Evolutionary conservation across 2,113 vertebrate genomes (phyloP).

Genomic region (Puffinus mauretanicus): DNA sequence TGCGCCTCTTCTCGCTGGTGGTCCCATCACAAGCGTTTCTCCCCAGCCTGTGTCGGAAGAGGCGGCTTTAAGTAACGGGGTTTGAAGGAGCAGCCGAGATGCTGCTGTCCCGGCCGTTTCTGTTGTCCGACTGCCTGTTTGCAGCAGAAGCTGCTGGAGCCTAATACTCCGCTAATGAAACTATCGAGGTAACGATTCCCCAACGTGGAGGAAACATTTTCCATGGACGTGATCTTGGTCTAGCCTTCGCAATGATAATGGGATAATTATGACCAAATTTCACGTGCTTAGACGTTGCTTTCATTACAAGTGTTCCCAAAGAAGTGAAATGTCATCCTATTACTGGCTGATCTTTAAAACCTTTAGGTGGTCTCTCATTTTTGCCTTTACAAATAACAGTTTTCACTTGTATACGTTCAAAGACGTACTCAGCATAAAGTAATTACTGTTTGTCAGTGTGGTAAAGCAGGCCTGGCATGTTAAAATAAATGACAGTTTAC

Average conservation of each 20-base stretch:
- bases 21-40: not conserved
- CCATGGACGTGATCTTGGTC: not conserved
- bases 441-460: not conserved
- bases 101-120: not conserved
- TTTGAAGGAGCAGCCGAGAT: not conserved
- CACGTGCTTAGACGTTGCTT: not conserved
- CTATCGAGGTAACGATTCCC: not conserved
- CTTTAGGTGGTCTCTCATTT: not conserved
- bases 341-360: not conserved
- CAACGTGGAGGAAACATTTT: not conserved
- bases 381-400: not conserved
- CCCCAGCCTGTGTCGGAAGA: accelerated
- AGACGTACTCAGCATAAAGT: not conserved
- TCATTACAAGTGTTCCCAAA: not conserved
- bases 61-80: not conserved
- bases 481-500: not conserved
- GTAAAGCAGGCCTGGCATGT: not conserved
- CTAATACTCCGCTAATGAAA: not conserved
- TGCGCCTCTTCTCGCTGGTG: not conserved
- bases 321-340: not conserved
- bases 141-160: not conserved
- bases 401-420: accelerated
- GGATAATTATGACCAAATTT: not conserved
- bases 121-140: not conserved
- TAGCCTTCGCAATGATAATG: not conserved